Base-by-base conservation (phyloP, 1,140 invertebrate genomes). In the Thereuonema tuberculata region DNA sequence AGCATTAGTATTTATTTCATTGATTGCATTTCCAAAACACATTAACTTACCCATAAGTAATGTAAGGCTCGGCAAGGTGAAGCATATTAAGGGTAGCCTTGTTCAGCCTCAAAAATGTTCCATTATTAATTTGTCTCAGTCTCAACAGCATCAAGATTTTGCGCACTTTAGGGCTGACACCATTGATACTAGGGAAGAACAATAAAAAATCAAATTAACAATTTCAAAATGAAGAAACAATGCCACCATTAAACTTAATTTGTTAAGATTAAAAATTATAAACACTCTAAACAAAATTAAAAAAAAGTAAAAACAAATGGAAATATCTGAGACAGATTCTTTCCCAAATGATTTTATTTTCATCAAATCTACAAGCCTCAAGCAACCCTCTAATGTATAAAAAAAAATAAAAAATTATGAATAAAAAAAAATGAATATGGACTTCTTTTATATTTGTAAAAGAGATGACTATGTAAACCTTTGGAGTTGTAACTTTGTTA, bases 111-210 rank as follows among this genome's bases (percentile, higher is more conserved):
- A 98, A 79, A 72, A 99, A 98, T 15, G 95, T 84, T 58, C 92
- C 95, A 78, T 97, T 98, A 82, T 98, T 98, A 74, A 98, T 98
- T 74, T 98, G 95, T 56, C 86, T 81, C 66, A 99, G 75, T 63
- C 94, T 84, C 78, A 99, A 93, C 60, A 98, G 74, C 70, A 98
- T 89, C 60, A 99, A 80, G 1, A 98, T 89, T 77, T 99, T 99
- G 58, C 93, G 84, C 12, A 93, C 90, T 75, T 93, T 85, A 2
- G 89, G 88, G 56, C 85, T 80, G 43, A 92, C 82, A 76, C 97
- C 91, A 79, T 97, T 98, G 69, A 98, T 89, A 94, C 95, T 93
- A 69, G 65, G 81, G 68, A 80, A 59, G 61, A 55, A 68, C 64
- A 65, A 57, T 9, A 65, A 43, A 47, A 20, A 58, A 56, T 26